phyloP scores from a whole-genome alignment of 2,888 invertebrate genomes.

The Scaptomyza reducta region DNA sequence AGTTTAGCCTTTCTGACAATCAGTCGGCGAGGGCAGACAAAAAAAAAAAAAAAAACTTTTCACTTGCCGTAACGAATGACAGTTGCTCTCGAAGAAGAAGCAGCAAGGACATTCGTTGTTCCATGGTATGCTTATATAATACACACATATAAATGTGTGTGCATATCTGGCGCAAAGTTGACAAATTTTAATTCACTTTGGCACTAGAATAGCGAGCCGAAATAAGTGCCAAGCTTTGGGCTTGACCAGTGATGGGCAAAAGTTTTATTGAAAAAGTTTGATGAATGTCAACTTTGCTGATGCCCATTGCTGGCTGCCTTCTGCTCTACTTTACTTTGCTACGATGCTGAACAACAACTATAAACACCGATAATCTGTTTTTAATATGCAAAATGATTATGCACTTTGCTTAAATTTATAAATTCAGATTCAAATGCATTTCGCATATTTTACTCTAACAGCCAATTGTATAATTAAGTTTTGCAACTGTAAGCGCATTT shows the following conservation, averaged over 20 bases:
- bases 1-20: conserved; percentile 4
- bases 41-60: conserved; percentile 40
- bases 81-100: neutral
- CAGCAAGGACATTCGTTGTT: conserved; percentile 8
- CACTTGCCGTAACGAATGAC: neutral
- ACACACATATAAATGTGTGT: neutral
- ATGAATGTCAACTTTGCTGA: conserved; percentile 69
- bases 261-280: conserved; percentile 78
- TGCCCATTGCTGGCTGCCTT: conserved; percentile 1
- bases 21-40: neutral
- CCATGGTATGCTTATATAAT: neutral
- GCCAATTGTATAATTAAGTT: too few species aligned
- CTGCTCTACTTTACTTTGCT: neutral
- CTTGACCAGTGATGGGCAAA: conserved; percentile 48
- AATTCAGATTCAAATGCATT: neutral
- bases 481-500: too few species aligned
- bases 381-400: conserved; percentile 21
- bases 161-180: conserved; percentile 11
- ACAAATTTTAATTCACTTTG: conserved; percentile 37
- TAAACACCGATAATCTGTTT: conserved; percentile 1
- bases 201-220: conserved; percentile 18
- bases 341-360: neutral
- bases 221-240: conserved; percentile 47
- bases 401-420: conserved; percentile 19
- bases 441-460: too few species aligned